Base-by-base conservation (phyloP, 1,140 invertebrate species). In the Monochamus saltuarius region DNA sequence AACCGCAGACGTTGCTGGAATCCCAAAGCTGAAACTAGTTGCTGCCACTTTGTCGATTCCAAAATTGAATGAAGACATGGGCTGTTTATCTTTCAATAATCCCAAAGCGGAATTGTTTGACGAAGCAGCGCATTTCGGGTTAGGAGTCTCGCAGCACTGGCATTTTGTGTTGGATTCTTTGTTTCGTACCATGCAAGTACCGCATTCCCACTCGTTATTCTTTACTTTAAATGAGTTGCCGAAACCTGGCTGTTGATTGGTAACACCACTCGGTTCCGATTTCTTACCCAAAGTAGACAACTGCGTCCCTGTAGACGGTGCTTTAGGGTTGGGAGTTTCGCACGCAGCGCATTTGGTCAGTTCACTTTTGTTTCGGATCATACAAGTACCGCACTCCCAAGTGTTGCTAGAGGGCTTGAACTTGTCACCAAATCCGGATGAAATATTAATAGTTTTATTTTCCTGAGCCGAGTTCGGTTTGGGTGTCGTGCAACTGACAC, bases 371-470 rank as follows among this genome's bases (percentile, higher is more conserved):
- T 91, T 91, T 47, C 78, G 75, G 1, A 89, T 78, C 78, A 85
- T 81, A 75, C 89, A 90, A 40, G 76, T 78, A 8, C 75, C 67
- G 76, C 88, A 90, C 56, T 86, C 83, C 87, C 88, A 89, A 52
- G 75, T 72, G 80, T 75, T 60, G 7, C 46, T 50, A 0, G 66
- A 43, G 13, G 69, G 61, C 58, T 75, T 71, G 40, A 76, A 76
- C 54, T 76, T 67, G 7, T 65, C 61, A 72, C 58, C 55, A 75
- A 36, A 66, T 19, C 10, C 22, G 6, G 22, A 29, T 6, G 22
- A 6, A 29, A 34, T 9, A 16, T 17, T n/a, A n/a, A n/a, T n/a
- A n/a, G 34, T 54, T 16, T n/a, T n/a, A n/a, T n/a, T 29, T n/a
- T 43, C 6, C n/a, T 2, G 2, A 2, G 39, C 16, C n/a, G 39